Conservation (phyloP, 2,113 vertebrate species). For the Calidris pygmaea region DNA sequence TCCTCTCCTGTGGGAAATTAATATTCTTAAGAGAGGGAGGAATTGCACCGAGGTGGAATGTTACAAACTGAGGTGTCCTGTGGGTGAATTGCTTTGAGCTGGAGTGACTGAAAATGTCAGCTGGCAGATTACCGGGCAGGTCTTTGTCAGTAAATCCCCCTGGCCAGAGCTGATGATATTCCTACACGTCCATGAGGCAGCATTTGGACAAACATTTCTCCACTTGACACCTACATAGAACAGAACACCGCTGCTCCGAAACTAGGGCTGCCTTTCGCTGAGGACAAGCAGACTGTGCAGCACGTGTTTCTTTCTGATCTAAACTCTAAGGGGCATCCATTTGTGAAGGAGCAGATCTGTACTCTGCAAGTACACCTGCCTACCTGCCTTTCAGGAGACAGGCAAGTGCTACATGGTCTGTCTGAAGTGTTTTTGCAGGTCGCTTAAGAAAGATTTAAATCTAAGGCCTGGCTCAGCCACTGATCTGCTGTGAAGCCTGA, state of each 20-base stretch:
- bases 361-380: background rate
- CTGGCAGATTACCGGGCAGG: background rate
- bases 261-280: background rate
- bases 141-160: background rate
- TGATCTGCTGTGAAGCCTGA: background rate
- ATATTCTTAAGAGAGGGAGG: background rate
- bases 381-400: background rate
- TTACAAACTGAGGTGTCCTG: background rate
- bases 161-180: background rate
- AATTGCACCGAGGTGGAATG: background rate
- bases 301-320: accelerated
- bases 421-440: background rate
- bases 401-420: background rate
- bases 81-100: background rate
- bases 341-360: background rate
- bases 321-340: too few relatives aligned
- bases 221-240: background rate
- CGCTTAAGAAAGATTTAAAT: background rate
- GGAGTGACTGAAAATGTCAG: background rate
- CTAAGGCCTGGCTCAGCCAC: background rate
- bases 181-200: accelerated
- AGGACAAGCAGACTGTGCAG: background rate
- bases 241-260: accelerated
- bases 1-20: background rate
- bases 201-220: background rate